Evolutionary conservation across 1,140 invertebrate species (phyloP), one percentile per base, ranked within the genome.

Genomic region (Bilobella aurantiaca): DNA sequence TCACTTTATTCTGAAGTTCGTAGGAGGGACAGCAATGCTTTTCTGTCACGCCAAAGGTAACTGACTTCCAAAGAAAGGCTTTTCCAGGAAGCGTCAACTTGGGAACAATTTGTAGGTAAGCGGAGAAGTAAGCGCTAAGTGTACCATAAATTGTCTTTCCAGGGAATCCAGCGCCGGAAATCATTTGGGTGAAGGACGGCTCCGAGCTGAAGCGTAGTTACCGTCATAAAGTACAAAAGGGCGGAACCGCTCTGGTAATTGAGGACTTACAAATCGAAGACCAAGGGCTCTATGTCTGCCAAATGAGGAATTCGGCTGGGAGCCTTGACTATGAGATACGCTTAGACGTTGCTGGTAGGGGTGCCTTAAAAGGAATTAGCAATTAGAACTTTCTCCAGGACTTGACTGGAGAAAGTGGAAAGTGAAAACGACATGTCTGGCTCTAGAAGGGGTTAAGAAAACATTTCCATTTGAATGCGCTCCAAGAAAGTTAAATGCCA

Each of bases 161-260:
- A 81, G 86, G 88, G 18, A 86, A 86, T 74, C 87, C 88, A 0
- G 81, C 79, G 25, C 87, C 88, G 0, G 88, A 85, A 64, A 86
- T 90, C 64, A 87, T 85, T 0, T 92, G 90, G 90, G 80, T 81
- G 18, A 89, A 88, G 75, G 84, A 91, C 75, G 84, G 83, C 27
- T 89, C 89, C 28, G 87, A 89, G 74, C 88, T 90, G 73, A 85
- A 85, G 75, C 84, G 85, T 69, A 87, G 84, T 23, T 88, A 84
- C 78, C 88, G 87, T 25, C 82, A 85, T 67, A 94, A 93, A 76
- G 78, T 85, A 69, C 93, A 23, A 2, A 62, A 58, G n/a, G n/a
- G n/a, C n/a, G n/a, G n/a, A 3, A 61, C 65, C 21, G 29, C 29
- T 25, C 59, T 71, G 12, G 8, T 18, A 2, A 61, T 71, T 42